These are phyloP conservation scores for Lepus americanus DNA, from an alignment of 2,113 vertebrate species.

Conservation along the genomic window DNA sequence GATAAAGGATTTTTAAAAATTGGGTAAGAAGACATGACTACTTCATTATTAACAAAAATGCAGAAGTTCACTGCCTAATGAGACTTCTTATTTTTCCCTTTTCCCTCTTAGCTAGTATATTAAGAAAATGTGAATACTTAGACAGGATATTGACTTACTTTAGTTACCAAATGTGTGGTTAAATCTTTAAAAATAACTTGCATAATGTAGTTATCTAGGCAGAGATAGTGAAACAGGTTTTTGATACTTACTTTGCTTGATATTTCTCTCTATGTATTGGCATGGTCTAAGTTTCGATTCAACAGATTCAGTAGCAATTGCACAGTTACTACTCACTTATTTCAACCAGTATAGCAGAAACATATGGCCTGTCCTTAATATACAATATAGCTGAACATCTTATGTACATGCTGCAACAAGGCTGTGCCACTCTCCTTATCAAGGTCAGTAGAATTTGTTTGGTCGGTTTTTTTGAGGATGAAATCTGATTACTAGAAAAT, in stretches of 20 bases:
- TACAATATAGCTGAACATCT: neutral
- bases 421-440: neutral
- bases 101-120: constrained; percentile 72
- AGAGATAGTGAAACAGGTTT: constrained; percentile 50
- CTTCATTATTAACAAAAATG: constrained; percentile 79
- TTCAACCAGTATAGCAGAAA: neutral
- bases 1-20: constrained; percentile 63
- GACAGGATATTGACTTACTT: constrained; percentile 3
- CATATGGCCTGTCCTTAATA: neutral
- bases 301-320: neutral
- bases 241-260: neutral
- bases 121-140: constrained; percentile 76
- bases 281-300: constrained; percentile 39
- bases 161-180: constrained; percentile 61
- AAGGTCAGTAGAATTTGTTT: constrained; percentile 31
- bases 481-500: constrained; percentile 48
- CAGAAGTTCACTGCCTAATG: constrained; percentile 45
- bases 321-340: neutral
- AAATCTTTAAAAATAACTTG: constrained; percentile 66
- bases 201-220: constrained; percentile 12
- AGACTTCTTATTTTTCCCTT: constrained; percentile 71
- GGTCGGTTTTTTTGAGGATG: neutral
- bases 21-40: constrained; percentile 34
- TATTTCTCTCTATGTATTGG: neutral
- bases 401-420: neutral